Evolutionary conservation across 1,140 invertebrate species (phyloP).

Genomic region (Acromyrmex heyeri): DNA sequence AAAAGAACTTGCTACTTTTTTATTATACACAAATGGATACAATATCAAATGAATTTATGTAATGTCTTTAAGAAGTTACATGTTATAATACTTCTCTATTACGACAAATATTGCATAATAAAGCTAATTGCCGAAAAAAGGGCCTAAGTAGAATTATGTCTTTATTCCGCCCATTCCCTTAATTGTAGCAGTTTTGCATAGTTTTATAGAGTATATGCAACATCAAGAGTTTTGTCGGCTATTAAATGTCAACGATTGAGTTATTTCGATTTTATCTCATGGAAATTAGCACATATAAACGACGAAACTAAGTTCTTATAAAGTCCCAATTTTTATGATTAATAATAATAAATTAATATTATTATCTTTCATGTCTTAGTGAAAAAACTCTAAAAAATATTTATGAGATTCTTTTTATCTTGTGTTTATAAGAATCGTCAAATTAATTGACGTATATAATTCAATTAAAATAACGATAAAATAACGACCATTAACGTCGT

Average conservation of each 20-base stretch:
- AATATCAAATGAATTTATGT: too few relatives aligned
- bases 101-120: too few relatives aligned
- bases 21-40: too few relatives aligned
- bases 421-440: not conserved
- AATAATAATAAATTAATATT: not conserved
- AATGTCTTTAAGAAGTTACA: too few relatives aligned
- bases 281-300: not conserved
- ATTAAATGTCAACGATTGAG: slow-evolving; percentile 3
- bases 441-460: slow-evolving; percentile 2
- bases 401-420: not conserved
- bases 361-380: not conserved
- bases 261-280: slow-evolving; percentile 20
- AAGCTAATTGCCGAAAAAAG: too few relatives aligned
- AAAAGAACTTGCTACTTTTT: too few relatives aligned
- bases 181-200: not conserved
- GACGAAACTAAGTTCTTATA: not conserved
- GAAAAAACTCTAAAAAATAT: too few relatives aligned
- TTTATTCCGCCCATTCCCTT: too few relatives aligned
- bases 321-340: not conserved
- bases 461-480: not conserved
- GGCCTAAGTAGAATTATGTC: too few relatives aligned
- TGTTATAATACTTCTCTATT: too few relatives aligned
- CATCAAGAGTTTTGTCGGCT: slow-evolving; percentile 10
- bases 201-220: slow-evolving; percentile 3
- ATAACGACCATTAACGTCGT: too few relatives aligned